Conservation (phyloP, 2,113 vertebrate genomes). For the Dolichallabes microphthalmus region DNA sequence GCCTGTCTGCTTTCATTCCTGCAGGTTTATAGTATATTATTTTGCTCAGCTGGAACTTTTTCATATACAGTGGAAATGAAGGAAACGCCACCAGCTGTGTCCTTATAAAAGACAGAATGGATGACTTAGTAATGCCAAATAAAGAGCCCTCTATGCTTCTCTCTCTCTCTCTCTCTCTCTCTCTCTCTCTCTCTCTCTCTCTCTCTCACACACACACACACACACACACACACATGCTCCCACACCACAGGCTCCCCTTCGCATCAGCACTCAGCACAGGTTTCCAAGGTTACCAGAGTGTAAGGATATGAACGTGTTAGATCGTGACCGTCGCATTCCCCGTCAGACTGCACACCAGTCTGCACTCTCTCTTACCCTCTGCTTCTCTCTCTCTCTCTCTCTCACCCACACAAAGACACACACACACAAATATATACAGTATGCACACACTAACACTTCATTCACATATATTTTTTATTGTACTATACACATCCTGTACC, state of each 20-base stretch:
- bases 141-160: slow-evolving; percentile 25
- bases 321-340: slow-evolving; percentile 10
- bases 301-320: slow-evolving; percentile 25
- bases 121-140: slow-evolving; percentile 14
- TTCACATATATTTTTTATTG: slow-evolving; percentile 43
- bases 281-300: slow-evolving; percentile 36
- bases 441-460: neutral
- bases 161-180: neutral
- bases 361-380: slow-evolving; percentile 4
- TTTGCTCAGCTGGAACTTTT: slow-evolving; percentile 15
- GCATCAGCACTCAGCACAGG: slow-evolving; percentile 20
- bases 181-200: neutral
- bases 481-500: neutral
- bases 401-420: neutral
- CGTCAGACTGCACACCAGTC: neutral
- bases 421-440: neutral
- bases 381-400: neutral
- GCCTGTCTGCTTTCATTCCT: neutral
- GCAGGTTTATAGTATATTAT: neutral
- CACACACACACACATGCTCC: slow-evolving; percentile 15
- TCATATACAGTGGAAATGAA: slow-evolving; percentile 10
- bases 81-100: slow-evolving; percentile 18
- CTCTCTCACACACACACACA: too few species aligned
- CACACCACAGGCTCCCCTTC: slow-evolving; percentile 18
- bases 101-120: slow-evolving; percentile 21